Conservation (phyloP, 2,113 vertebrate species). For the Paramormyrops kingsleyae region DNA sequence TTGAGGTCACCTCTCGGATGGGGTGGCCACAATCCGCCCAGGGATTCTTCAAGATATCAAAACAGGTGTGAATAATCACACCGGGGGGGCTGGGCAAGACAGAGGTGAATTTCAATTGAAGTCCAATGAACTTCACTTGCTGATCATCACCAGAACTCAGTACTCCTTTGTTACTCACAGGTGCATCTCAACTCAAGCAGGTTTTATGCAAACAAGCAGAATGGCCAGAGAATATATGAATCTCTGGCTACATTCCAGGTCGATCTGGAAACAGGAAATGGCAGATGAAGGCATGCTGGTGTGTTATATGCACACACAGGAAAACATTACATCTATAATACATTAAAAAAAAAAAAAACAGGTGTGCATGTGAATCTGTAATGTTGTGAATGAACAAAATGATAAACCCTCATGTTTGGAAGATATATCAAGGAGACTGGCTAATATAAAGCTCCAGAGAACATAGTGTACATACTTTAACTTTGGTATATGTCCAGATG, state of each 20-base stretch:
- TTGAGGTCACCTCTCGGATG: not conserved
- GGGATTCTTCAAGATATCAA: not conserved
- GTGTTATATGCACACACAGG: not conserved
- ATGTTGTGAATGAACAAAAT: not conserved
- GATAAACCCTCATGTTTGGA: not conserved
- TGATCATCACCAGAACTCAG: not conserved
- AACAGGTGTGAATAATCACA: not conserved
- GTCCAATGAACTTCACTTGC: not conserved
- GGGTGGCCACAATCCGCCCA: not conserved
- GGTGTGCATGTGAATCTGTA: not conserved
- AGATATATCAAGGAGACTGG: not conserved
- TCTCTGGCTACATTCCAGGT: not conserved
- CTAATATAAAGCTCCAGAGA: not conserved
- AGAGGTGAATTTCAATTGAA: not conserved
- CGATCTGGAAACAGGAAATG: not conserved
- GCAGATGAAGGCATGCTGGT: not conserved
- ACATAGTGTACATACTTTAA: not conserved
- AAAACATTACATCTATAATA: not conserved
- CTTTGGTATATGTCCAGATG: not conserved
- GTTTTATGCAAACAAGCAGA: not conserved
- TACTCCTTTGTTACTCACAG: not conserved
- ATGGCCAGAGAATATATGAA: not conserved
- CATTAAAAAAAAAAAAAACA: not conserved
- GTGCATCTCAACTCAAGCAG: not conserved
- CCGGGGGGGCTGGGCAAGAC: not conserved